These are phyloP conservation scores for Moxostoma hubbsi DNA, from an alignment of 2,797 vertebrate genomes.

Conservation along the genomic window DNA sequence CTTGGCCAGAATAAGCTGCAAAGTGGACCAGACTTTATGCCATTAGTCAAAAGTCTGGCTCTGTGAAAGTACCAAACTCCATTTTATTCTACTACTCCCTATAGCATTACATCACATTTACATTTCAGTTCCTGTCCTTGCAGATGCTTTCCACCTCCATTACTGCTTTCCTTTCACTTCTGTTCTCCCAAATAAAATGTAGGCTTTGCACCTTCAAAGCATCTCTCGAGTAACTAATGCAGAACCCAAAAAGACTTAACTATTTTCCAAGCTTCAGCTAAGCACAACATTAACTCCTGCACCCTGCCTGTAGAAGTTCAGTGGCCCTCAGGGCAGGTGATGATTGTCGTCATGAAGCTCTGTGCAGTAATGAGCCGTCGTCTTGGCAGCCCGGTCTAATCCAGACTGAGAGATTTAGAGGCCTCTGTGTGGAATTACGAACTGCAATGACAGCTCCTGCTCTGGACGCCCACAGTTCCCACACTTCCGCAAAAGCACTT, in stretches of 20 bases:
- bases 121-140: not conserved
- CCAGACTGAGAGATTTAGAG: constrained; percentile 23
- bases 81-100: too few species aligned
- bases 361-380: not conserved
- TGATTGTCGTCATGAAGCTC: constrained; percentile 4
- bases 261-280: not conserved
- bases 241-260: not conserved
- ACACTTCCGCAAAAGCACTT: not conserved
- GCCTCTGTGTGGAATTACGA: constrained; percentile 28
- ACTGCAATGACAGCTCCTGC: constrained; percentile 4
- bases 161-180: not conserved
- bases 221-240: not conserved
- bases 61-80: too few species aligned
- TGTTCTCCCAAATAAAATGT: not conserved
- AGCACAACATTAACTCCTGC: not conserved
- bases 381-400: constrained; percentile 28
- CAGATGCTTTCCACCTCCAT: not conserved
- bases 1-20: too few species aligned
- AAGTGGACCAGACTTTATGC: too few species aligned
- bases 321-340: too few species aligned
- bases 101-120: not conserved
- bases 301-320: not conserved
- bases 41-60: too few species aligned
- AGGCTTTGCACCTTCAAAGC: not conserved
- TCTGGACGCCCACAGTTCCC: not conserved